Conservation (phyloP, 2,113 vertebrate genomes). For the Prietella phreatophila region DNA sequence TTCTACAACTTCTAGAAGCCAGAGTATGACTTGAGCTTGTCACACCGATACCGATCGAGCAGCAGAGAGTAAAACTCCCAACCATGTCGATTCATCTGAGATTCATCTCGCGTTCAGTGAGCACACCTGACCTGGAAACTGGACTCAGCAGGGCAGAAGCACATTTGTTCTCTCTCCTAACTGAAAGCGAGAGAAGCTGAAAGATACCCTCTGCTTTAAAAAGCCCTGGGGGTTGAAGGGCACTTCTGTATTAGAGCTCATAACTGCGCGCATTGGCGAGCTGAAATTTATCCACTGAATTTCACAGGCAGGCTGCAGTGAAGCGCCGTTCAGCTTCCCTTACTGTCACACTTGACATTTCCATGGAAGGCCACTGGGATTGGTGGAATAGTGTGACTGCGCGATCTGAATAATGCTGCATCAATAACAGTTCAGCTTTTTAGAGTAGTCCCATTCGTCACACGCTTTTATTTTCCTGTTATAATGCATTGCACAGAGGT, state of each 20-base stretch:
- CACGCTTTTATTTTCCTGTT: neutral
- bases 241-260: neutral
- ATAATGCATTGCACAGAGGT: neutral
- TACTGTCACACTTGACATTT: slow-evolving; percentile 14
- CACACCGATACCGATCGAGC: neutral
- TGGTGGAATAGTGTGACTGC: neutral
- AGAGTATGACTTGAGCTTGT: neutral
- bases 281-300: neutral
- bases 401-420: neutral
- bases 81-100: neutral
- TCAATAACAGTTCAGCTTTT: neutral
- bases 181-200: slow-evolving; percentile 9
- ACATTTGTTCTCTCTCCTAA: neutral
- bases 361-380: neutral
- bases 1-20: neutral
- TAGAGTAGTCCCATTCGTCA: neutral
- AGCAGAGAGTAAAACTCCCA: neutral
- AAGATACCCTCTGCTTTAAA: slow-evolving; percentile 19
- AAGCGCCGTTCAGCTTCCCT: neutral
- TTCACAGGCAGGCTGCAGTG: neutral
- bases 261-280: neutral
- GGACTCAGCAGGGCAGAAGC: slow-evolving; percentile 18
- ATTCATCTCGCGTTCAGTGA: slow-evolving; percentile 20
- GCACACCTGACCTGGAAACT: slow-evolving; percentile 39
- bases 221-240: neutral